These are phyloP conservation scores for Eutrigla gurnardus DNA, from an alignment of 2,797 vertebrate species.

Conservation along the genomic window DNA sequence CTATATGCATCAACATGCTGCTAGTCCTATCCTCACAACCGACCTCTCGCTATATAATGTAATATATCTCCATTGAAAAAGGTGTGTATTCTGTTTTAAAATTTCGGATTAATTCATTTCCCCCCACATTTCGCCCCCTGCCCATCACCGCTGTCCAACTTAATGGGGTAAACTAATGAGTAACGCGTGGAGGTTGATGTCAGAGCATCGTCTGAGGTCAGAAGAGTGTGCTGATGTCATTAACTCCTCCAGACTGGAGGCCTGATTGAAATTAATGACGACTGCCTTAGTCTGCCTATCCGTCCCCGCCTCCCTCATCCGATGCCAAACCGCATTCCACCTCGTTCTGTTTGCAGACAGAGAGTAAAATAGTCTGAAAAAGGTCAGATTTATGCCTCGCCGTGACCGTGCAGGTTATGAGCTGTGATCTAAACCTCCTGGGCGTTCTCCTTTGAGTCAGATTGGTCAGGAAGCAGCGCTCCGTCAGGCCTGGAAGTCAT, in stretches of 20 bases:
- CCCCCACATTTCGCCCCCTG: slow-evolving; percentile 24
- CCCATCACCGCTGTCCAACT: slow-evolving; percentile 57
- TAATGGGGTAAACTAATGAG: slow-evolving; percentile 75
- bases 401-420: slow-evolving; percentile 17
- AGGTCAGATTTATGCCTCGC: slow-evolving; percentile 11
- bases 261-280: slow-evolving; percentile 75
- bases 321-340: background rate
- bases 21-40: slow-evolving; percentile 5
- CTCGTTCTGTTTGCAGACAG: slow-evolving; percentile 1
- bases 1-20: background rate
- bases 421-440: slow-evolving; percentile 7
- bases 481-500: slow-evolving; percentile 27
- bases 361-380: slow-evolving; percentile 8
- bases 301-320: slow-evolving; percentile 13
- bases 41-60: slow-evolving; percentile 12
- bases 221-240: slow-evolving; percentile 66
- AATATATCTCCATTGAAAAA: slow-evolving; percentile 38
- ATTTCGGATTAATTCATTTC: slow-evolving; percentile 61
- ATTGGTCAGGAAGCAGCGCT: slow-evolving; percentile 25
- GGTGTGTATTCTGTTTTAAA: slow-evolving; percentile 42
- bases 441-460: slow-evolving; percentile 36
- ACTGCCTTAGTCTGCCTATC: slow-evolving; percentile 10
- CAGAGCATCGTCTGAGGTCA: slow-evolving; percentile 56
- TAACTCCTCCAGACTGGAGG: slow-evolving; percentile 73
- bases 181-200: slow-evolving; percentile 68